Base-by-base conservation (phyloP, 2,113 vertebrate species). In the Malurus alboscapulatus region DNA sequence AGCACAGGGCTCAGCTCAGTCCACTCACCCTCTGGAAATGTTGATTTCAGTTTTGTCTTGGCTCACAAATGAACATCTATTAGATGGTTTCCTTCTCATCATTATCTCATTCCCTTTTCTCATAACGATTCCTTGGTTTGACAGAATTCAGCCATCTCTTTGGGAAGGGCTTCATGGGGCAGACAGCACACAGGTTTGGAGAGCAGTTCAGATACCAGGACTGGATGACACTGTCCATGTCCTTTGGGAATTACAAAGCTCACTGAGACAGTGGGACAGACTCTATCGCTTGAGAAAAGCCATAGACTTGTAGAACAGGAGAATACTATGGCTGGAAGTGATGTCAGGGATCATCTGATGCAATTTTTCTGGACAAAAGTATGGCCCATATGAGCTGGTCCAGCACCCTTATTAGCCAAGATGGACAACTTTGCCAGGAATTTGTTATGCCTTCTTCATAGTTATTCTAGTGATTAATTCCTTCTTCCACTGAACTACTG, bases 21-120 rank as follows among this genome's bases (percentile, higher is more conserved):
- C 78, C 59, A 5, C 80, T 94, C 68, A 45, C 51, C 34, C 85
- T 91, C 88, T 95, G 94, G 91, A 96, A 96, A 95, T 78, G 92
- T 14, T 92, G 88, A 93, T 90, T 94, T 81, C 94, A 68, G 61
- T 79, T 75, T 71, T 82, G 44, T 42, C 88, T 92, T 61, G 74
- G 88, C 69, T 75, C 86, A 30, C 40, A 24, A 45, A 47, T 50
- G 45, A 8, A 86, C 87, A 22, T 17, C 7, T 4, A 27, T 86
- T 55, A 42, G 48, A 45, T 14, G 1, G 40, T 76, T 95, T 92
- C 81, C 71, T 82, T 63, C 69, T 68, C 85, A n/a, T 51, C 66
- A 9, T 72, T 34, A 30, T 58, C 67, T 65, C 57, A 9, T 65
- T 54, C 57, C 24, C 14, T 78, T 67, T 90, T 77, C 79, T 78